These are phyloP conservation scores for Alethe castanea DNA, from an alignment of 2,113 vertebrate species.

Conservation along the genomic window DNA sequence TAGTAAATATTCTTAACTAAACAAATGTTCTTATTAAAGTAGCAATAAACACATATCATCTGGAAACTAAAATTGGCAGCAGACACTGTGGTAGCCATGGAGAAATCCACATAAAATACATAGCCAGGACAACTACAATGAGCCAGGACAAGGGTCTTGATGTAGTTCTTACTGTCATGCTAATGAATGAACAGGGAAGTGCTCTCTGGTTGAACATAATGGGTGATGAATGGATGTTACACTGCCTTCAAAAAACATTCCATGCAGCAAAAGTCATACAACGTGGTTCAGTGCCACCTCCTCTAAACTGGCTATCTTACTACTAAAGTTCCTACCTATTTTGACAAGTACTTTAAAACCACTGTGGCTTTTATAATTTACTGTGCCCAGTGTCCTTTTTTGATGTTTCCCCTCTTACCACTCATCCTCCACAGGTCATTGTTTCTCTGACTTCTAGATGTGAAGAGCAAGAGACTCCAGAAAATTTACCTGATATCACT, in stretches of 20 bases:
- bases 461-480: neutral
- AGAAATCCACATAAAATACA: neutral
- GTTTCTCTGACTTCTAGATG: neutral
- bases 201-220: neutral
- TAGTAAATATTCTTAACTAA: neutral
- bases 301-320: neutral
- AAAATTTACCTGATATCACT: neutral
- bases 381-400: neutral
- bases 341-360: neutral
- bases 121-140: neutral
- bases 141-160: neutral
- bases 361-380: neutral
- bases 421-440: neutral
- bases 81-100: neutral
- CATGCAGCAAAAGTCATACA: neutral
- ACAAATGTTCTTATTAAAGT: neutral
- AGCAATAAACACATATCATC: neutral
- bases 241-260: neutral
- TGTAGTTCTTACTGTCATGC: neutral
- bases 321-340: neutral
- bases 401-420: neutral
- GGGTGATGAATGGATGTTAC: neutral
- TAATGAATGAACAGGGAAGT: neutral
- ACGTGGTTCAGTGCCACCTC: neutral
- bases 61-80: neutral